Percentiles rank a stretch among this genome's conserved stretches.
Conservation (phyloP, 2,797 vertebrate species). For the Sebastes steindachneri region DNA sequence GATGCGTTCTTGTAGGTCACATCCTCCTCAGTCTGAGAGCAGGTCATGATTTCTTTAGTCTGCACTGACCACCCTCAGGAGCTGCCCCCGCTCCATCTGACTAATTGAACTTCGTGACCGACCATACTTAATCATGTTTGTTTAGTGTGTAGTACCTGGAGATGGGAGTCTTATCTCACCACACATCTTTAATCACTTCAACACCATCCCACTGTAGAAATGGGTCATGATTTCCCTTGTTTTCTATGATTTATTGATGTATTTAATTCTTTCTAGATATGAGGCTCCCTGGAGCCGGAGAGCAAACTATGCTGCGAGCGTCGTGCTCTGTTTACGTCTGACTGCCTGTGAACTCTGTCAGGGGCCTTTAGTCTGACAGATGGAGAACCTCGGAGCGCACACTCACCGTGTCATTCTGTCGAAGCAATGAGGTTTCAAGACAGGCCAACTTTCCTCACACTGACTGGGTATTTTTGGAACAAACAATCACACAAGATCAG, state of each 20-base stretch:
- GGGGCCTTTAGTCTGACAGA: constrained; percentile 53
- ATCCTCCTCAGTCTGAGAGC: no score
- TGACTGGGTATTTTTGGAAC: constrained; percentile 36
- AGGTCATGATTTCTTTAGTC: not conserved
- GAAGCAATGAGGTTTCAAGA: constrained; percentile 33
- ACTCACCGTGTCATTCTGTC: constrained; percentile 41
- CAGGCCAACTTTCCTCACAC: constrained; percentile 18
- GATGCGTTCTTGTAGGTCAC: no score
- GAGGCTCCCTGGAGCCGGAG: constrained; percentile 2
- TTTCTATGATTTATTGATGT: constrained; percentile 8
- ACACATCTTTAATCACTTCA: not conserved
- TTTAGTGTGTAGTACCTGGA: not conserved
- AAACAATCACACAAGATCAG: constrained; percentile 41
- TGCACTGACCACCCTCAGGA: not conserved
- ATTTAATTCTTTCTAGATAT: not conserved
- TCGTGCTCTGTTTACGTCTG: constrained; percentile 30
- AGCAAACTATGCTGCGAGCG: constrained; percentile 23
- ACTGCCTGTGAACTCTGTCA: constrained; percentile 54
- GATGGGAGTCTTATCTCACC: not conserved
- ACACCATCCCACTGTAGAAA: not conserved
- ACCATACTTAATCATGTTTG: not conserved
- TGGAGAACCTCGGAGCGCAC: constrained; percentile 44
- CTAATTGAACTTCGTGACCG: not conserved
- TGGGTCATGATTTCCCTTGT: not conserved
- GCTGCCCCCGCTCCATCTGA: not conserved